Evolutionary conservation across 2,113 vertebrate species (phyloP), one percentile per base, ranked within the genome.

Genomic region (Nettapus auritus): DNA sequence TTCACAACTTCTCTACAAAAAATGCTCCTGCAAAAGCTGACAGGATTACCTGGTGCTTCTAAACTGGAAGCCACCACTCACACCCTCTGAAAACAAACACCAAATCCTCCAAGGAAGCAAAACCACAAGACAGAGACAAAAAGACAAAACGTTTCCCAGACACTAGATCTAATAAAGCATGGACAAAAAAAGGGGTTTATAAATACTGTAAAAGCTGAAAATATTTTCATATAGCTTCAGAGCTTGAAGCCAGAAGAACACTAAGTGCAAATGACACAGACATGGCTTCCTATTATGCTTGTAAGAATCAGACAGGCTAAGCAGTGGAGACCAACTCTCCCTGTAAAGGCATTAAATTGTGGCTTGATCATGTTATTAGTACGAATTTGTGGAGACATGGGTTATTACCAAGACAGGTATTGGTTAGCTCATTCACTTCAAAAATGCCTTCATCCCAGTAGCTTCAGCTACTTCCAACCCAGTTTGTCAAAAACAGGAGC

Each of bases 301-400:
- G 0, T 2, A 64, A 71, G 42, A 76, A 21, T 26, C 25, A 80
- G 8, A 60, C 1, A 2, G 13, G 26, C 34, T 53, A 87, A 67
- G 21, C 11, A n/a, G 50, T 70, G 33, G 11, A 77, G 33, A 74
- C 3, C 15, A 85, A 36, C 11, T 76, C 62, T 29, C 4, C 9
- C 23, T 48, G 59, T 0, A 57, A 3, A 16, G 5, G 53, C 21
- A 33, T 79, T 5, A 52, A 53, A 74, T 11, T 74, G 20, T 38
- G 62, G 22, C n/a, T 78, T 5, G 31, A 70, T 46, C 59, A 31
- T 0, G 0, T 16, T 71, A 25, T 23, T 33, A 70, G 36, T 13
- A 63, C 11, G 44, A 13, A 38, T 93, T 57, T 78, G 20, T 34
- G 19, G 50, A 95, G 17, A 66, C 44, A 48, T 1, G 3, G 10